phyloP scores from a whole-genome alignment of 2,888 invertebrate genomes.

The Pachymerium ferrugineum region DNA sequence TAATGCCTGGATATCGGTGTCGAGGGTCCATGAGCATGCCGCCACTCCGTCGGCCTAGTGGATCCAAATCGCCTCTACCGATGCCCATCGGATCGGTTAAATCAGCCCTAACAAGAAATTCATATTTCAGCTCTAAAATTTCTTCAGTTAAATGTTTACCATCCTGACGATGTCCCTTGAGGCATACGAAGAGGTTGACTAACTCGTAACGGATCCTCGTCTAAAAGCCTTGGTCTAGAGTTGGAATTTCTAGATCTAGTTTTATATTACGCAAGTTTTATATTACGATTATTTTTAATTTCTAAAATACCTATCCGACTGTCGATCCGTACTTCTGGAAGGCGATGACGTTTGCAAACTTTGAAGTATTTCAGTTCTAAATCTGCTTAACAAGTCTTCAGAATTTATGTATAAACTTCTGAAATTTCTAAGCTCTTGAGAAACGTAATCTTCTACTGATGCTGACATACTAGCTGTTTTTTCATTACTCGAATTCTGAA shows the following conservation, averaged over 20 bases:
- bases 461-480: constrained; percentile 15
- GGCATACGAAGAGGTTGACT: not conserved
- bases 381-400: not conserved
- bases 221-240: not conserved
- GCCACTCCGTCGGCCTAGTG: constrained; percentile 58
- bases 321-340: not conserved
- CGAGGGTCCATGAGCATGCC: constrained; percentile 72
- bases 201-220: not conserved
- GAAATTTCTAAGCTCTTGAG: not conserved
- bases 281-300: not conserved
- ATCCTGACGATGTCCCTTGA: not conserved
- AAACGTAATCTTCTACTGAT: not conserved
- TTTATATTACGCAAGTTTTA: not conserved
- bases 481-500: constrained; percentile 6
- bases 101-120: not conserved
- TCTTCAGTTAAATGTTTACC: not conserved
- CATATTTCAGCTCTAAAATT: no score
- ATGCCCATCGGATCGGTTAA: constrained; percentile 44
- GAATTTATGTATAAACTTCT: not conserved
- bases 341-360: not conserved
- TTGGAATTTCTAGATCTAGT: not conserved
- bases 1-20: constrained; percentile 28
- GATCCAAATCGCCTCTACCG: constrained; percentile 73
- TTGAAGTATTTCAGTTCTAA: not conserved
- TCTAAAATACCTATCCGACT: not conserved